Base-by-base conservation (phyloP, 2,113 vertebrate genomes). In the Epinephelus moara region DNA sequence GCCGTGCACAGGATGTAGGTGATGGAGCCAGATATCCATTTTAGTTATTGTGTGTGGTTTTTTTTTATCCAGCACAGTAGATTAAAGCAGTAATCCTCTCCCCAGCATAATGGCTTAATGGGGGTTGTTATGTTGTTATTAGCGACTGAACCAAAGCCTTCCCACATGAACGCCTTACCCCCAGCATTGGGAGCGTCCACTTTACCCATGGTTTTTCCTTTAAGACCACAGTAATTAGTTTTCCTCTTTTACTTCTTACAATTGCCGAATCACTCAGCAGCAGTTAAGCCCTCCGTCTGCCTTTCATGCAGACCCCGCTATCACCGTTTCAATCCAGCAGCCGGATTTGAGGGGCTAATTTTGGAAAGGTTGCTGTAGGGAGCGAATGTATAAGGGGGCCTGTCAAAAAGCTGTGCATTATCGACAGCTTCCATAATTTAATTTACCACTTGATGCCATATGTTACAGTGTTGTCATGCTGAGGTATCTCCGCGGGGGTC, bases 161-260 rank as follows among this genome's bases (percentile, higher is more conserved):
- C 89, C 85, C 84, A 88, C 82, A 88, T 75, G 82, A 91, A 81
- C 49, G 74, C 79, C 88, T 90, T 84, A 88, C 84, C 85, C 82
- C 74, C 69, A 84, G 79, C 84, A 59, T 75, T 69, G 83, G 86
- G 80, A 83, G 72, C 52, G 17, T 91, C 85, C 85, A 85, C 75
- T 85, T 84, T 87, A 89, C 67, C 89, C 75, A n/a, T 70, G 82
- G 61, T 93, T 93, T 30, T 92, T 92, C 84, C 77, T 92, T 89
- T 86, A 92, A 94, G 90, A 89, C 82, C 79, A 30, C 81, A 66
- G 75, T 94, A 95, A 95, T 95, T 94, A 94, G 90, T 94, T 95
- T 94, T 89, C 85, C 67, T 77, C 84, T 85, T 64, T 88, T 88
- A 80, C 81, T 79, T 90, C 89, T 87, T 67, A 90, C 87, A 89